phyloP scores from a whole-genome alignment of 1,140 invertebrate genomes.

The Aphidius ervi region DNA sequence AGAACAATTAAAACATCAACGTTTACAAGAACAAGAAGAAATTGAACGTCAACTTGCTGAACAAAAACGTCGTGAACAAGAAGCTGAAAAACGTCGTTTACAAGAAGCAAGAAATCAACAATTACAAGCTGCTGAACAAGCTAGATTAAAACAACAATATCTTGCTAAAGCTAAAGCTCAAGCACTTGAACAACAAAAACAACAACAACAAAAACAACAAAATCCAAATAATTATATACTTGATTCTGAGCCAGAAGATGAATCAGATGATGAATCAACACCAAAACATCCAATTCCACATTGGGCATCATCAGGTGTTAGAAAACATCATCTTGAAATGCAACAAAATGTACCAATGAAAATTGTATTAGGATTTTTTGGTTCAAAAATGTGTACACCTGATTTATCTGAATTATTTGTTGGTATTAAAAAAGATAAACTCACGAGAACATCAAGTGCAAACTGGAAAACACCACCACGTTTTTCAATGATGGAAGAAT shows the following conservation, averaged over 20 bases:
- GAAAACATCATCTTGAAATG: slow-evolving; percentile 36
- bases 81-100: slow-evolving; percentile 45
- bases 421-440: slow-evolving; percentile 58
- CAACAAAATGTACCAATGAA: slow-evolving; percentile 42
- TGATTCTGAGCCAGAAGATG: slow-evolving; percentile 52
- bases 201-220: slow-evolving; percentile 26
- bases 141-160: slow-evolving; percentile 38
- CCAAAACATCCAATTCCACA: slow-evolving; percentile 52
- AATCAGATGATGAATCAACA: slow-evolving; percentile 55
- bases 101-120: slow-evolving; percentile 41
- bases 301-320: slow-evolving; percentile 51
- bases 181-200: slow-evolving; percentile 8
- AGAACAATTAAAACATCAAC: slow-evolving; percentile 44
- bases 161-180: slow-evolving; percentile 22
- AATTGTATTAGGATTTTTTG: slow-evolving; percentile 59
- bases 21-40: slow-evolving; percentile 53
- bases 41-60: slow-evolving; percentile 54
- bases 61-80: slow-evolving; percentile 50
- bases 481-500: slow-evolving; percentile 47
- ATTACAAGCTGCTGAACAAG: slow-evolving; percentile 41
- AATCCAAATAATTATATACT: slow-evolving; percentile 35
- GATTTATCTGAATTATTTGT: slow-evolving; percentile 66
- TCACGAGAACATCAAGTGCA: slow-evolving; percentile 68
- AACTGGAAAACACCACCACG: slow-evolving; percentile 66
- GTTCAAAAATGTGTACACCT: slow-evolving; percentile 59